Base-by-base conservation (phyloP, 1,140 invertebrate species). In the Ganaspis sp. region DNA sequence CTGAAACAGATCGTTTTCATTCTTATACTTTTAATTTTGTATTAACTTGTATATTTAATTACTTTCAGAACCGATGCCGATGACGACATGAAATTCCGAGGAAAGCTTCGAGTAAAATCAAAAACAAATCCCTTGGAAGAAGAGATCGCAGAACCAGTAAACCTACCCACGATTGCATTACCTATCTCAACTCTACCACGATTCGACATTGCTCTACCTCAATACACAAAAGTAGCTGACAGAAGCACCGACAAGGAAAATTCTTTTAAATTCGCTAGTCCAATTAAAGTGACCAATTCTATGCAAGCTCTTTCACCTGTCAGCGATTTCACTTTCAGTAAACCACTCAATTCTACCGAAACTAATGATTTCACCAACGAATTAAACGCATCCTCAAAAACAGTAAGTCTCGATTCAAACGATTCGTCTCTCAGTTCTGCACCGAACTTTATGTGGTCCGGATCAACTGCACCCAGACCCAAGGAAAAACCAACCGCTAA, bases 111-210 rank as follows among this genome's bases (percentile, higher is more conserved):
- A 15, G 77, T 75, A 26, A 90, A 83, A 69, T 77, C 54, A 70
- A 88, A 83, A 80, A 91, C 83, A 79, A 86, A 83, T 64, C 70
- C 85, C 12, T 79, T 88, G 1, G 83, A 91, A 8, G 91, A 92
- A 73, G 83, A 91, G 75, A 87, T 88, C 1, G 85, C 92, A 0
- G 87, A 92, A 70, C 85, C 91, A 15, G 87, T 94, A 1, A 93
- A 93, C 81, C 87, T 95, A 69, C 93, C 94, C 0, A 91, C 91
- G 70, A 92, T 93, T 74, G 87, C 91, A 49, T 89, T 95, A 73
- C 93, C 94, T n/a, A 93, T 94, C 45, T 92, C 93, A 70, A 92
- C 91, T n/a, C 82, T 94, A 69, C 94, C 94, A 0, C 93, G 90
- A 76, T 94, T 94, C 77, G 93, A 94, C 78, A 91, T 93, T 38